Conservation (phyloP, 2,797 vertebrate species). For the Ctenopoma kingsleyae region DNA sequence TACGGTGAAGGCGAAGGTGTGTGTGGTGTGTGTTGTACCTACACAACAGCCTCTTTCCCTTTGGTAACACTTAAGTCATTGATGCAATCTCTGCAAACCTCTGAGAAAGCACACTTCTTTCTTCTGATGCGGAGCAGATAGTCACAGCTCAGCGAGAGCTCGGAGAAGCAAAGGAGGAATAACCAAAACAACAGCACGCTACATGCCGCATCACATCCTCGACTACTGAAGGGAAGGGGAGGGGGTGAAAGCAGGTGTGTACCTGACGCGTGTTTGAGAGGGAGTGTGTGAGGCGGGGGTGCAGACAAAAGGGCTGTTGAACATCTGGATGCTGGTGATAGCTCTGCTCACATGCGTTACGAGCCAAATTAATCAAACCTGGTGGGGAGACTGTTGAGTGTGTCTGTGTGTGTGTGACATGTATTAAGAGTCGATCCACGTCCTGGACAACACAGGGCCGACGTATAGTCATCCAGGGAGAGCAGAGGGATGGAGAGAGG, state of each 20-base stretch:
- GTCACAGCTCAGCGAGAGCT: conserved; percentile 54
- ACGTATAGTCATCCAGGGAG: conserved; percentile 65
- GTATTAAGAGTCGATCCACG: conserved; percentile 75
- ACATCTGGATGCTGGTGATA: conserved; percentile 86
- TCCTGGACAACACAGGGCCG: conserved; percentile 62
- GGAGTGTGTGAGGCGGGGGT: conserved; percentile 11
- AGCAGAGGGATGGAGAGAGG: conserved; percentile 44
- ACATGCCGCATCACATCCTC: conserved; percentile 62
- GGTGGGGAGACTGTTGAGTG: conserved; percentile 67
- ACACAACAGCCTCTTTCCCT: conserved; percentile 42
- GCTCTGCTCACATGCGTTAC: conserved; percentile 75
- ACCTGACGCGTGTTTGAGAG: conserved; percentile 12
- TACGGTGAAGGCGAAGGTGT: conserved; percentile 33
- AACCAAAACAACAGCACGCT: conserved; percentile 62
- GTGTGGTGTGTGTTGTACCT: conserved; percentile 33
- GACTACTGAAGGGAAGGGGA: conserved; percentile 43
- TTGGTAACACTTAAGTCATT: conserved; percentile 53
- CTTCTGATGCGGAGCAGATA: conserved; percentile 62
- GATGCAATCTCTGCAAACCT: conserved; percentile 63
- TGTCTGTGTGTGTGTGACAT: conserved; percentile 49
- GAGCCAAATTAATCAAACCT: conserved; percentile 84
- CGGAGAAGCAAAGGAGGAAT: conserved; percentile 56
- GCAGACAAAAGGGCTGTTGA: conserved; percentile 75
- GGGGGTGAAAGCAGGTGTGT: conserved; percentile 67
- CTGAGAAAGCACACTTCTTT: conserved; percentile 48